phyloP scores from a whole-genome alignment of 2,113 vertebrate genomes.

The Burhinus bistriatus region DNA sequence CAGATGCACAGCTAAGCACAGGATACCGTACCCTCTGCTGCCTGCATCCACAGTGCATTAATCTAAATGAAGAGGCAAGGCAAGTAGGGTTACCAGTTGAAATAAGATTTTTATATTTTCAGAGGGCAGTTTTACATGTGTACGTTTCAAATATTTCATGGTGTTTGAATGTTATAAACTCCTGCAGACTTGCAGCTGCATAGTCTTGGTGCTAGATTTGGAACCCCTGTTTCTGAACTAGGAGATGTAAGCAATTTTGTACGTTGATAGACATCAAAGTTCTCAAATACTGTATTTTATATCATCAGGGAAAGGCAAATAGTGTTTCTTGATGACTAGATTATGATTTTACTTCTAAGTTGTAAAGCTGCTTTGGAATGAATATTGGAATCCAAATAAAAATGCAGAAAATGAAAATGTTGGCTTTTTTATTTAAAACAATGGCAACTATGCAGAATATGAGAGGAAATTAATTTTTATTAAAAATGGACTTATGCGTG shows the following conservation, averaged over 20 bases:
- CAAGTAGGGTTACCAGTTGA: too few relatives aligned
- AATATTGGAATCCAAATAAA: not conserved
- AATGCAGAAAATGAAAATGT: not conserved
- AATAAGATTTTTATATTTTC: not conserved
- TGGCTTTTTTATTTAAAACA: not conserved
- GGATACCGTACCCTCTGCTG: not conserved
- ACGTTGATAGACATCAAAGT: not conserved
- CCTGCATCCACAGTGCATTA: fast-evolving
- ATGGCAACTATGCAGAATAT: not conserved
- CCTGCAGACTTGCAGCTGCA: not conserved
- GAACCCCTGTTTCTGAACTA: not conserved
- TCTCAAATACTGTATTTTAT: not conserved
- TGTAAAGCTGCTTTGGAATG: not conserved
- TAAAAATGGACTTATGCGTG: not conserved
- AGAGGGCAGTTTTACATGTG: not conserved
- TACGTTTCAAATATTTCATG: not conserved
- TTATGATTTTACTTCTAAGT: not conserved
- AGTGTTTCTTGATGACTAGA: not conserved
- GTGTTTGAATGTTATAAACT: not conserved
- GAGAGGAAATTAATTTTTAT: not conserved
- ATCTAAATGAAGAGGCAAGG: not conserved
- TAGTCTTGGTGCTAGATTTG: not conserved
- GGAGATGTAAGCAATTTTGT: not conserved
- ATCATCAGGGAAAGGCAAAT: not conserved
- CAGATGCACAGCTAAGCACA: not conserved